Evolutionary conservation across 2,113 vertebrate genomes (phyloP).

Genomic region (Phylloscopus whistleri): DNA sequence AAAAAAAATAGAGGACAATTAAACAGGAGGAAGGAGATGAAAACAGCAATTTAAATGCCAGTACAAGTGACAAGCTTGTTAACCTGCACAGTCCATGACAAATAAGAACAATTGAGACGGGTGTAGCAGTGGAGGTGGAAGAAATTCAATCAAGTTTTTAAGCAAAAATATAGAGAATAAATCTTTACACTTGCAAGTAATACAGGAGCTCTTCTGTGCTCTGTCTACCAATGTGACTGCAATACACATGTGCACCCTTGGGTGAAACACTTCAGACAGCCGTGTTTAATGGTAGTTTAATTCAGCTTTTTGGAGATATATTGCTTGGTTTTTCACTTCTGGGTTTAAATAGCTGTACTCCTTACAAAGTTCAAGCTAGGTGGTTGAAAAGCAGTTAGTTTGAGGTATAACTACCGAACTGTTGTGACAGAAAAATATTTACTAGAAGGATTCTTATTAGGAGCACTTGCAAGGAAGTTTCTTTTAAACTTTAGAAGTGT

Average conservation of each 20-base stretch:
- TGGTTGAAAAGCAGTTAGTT: neutral
- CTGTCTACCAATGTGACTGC: neutral
- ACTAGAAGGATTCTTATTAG: neutral
- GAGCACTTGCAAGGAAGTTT: neutral
- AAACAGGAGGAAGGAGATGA: neutral
- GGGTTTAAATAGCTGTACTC: neutral
- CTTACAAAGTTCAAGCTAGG: neutral
- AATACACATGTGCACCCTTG: neutral
- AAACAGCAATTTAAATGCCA: slow-evolving; percentile 34
- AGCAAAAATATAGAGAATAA: neutral
- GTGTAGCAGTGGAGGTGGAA: neutral
- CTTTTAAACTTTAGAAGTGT: neutral
- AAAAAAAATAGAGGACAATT: neutral
- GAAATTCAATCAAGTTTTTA: neutral
- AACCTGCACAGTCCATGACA: neutral
- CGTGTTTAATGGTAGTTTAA: neutral
- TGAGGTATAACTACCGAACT: neutral
- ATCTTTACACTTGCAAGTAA: neutral
- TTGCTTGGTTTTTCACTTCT: neutral
- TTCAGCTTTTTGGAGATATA: neutral
- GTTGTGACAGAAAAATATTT: neutral
- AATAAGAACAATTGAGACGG: neutral
- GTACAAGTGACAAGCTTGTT: neutral
- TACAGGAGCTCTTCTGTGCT: neutral
- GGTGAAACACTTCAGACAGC: neutral